phyloP scores from a whole-genome alignment of 2,113 vertebrate genomes.

The Alouatta palliata region DNA sequence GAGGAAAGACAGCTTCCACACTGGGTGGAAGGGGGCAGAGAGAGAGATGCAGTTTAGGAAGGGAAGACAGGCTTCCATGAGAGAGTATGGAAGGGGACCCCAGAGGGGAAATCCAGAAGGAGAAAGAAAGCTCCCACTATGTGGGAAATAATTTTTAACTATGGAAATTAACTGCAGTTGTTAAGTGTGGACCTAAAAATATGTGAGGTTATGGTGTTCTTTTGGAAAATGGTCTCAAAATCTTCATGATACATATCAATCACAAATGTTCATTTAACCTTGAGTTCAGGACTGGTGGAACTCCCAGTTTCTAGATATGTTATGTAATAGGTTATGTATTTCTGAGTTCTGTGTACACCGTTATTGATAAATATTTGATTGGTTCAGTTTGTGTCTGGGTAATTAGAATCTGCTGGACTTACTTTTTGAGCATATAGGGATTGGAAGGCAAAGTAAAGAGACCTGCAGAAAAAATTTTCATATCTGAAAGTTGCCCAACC shows the following conservation, averaged over 20 bases:
- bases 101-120: too few species aligned
- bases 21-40: too few species aligned
- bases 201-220: background rate
- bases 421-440: background rate
- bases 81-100: too few species aligned
- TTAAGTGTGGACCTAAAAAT: background rate
- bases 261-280: background rate
- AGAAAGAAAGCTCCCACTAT: too few species aligned
- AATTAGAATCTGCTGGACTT: background rate
- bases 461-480: background rate
- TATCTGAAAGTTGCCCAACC: background rate
- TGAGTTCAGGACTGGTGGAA: background rate
- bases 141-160: background rate
- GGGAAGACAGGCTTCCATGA: too few species aligned
- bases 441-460: background rate
- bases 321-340: too few species aligned
- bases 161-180: constrained; percentile 34
- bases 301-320: background rate
- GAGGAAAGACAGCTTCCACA: too few species aligned
- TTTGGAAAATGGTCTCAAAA: background rate
- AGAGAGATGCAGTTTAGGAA: too few species aligned
- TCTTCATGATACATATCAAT: background rate
- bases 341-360: background rate
- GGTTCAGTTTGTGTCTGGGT: background rate
- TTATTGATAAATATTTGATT: background rate